Conservation (phyloP, 2,888 invertebrate genomes). For the Isoperla grammatica region DNA sequence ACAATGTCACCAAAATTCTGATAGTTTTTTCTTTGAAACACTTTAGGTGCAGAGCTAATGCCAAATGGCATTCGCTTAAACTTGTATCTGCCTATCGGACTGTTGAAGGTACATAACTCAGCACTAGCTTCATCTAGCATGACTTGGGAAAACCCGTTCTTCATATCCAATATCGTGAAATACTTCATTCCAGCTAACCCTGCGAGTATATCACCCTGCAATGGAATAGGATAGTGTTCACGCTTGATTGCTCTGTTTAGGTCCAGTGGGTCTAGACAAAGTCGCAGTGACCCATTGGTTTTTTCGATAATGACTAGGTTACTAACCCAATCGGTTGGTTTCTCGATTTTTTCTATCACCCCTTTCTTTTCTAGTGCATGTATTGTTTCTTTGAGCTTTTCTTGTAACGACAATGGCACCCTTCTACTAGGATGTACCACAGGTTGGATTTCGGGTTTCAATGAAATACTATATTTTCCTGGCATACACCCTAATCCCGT, state of each 20-base stretch:
- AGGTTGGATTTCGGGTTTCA: too few species aligned
- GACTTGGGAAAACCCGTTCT: constrained; percentile 20
- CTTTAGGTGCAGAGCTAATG: constrained; percentile 18
- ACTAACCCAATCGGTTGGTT: too few species aligned
- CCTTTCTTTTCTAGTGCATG: too few species aligned
- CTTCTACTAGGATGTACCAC: too few species aligned
- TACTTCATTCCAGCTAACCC: not conserved
- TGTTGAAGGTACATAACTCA: constrained; percentile 18
- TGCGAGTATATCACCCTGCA: not conserved
- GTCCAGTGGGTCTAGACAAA: constrained; percentile 6
- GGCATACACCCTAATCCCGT: too few species aligned
- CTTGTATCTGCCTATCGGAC: constrained; percentile 19
- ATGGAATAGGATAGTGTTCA: not conserved
- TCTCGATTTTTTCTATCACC: too few species aligned
- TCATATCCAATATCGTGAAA: constrained; percentile 20
- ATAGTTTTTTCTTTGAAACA: constrained; percentile 23
- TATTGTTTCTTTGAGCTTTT: too few species aligned
- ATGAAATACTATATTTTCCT: too few species aligned
- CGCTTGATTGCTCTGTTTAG: constrained; percentile 5
- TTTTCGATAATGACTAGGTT: constrained; percentile 4
- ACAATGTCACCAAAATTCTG: constrained; percentile 23
- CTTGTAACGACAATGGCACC: too few species aligned
- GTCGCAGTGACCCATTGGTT: constrained; percentile 5
- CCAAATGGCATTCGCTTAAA: too few species aligned
- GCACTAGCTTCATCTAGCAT: constrained; percentile 9